These are phyloP conservation scores for Marmota monax DNA, from an alignment of 2,113 vertebrate genomes.

Conservation along the genomic window DNA sequence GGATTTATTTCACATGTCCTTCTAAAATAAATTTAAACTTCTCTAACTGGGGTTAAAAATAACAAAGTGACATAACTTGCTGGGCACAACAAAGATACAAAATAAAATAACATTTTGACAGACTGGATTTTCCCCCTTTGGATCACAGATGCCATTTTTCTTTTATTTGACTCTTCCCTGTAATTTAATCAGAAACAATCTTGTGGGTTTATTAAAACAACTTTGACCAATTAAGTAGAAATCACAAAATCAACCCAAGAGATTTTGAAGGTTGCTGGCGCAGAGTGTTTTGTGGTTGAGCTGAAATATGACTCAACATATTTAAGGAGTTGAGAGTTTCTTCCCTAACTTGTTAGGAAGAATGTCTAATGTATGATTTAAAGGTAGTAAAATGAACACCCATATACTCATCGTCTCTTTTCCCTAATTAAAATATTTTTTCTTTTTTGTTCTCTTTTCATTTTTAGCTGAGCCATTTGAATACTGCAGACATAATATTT, in stretches of 20 bases:
- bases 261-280: slow-evolving; percentile 26
- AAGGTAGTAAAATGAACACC: not conserved
- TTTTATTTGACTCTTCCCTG: slow-evolving; percentile 57
- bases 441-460: not conserved
- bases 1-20: slow-evolving; percentile 49
- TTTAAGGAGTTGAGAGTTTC: not conserved
- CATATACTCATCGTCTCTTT: not conserved
- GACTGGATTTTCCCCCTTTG: not conserved
- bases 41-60: slow-evolving; percentile 71
- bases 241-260: slow-evolving; percentile 30
- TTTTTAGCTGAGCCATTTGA: not conserved
- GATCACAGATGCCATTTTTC: slow-evolving; percentile 64
- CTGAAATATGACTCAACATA: slow-evolving; percentile 4
- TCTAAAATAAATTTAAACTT: slow-evolving; percentile 69
- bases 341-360: slow-evolving; percentile 51
- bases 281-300: not conserved
- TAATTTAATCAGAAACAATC: slow-evolving; percentile 55
- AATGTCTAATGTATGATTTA: slow-evolving; percentile 35
- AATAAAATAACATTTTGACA: slow-evolving; percentile 69
- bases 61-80: slow-evolving; percentile 51
- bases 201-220: slow-evolving; percentile 60
- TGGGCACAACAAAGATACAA: slow-evolving; percentile 59
- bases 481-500: not conserved
- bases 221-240: slow-evolving; percentile 65
- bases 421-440: not conserved